Conservation (phyloP, 2,888 invertebrate species). For the Encarsia formosa region DNA sequence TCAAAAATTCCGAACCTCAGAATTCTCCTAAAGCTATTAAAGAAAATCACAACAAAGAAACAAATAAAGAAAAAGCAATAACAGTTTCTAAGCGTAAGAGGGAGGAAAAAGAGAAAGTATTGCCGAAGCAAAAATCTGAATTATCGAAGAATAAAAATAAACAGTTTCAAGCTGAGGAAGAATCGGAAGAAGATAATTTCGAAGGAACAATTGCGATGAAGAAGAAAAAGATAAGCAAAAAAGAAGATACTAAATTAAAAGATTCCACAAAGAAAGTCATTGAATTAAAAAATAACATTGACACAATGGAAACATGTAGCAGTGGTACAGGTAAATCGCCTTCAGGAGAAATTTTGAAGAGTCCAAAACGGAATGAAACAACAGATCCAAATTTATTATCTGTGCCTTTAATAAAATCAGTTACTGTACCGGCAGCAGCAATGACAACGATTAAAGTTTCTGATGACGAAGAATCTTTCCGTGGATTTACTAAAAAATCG, state of each 20-base stretch:
- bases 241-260: slow-evolving; percentile 28
- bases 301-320: neutral
- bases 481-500: slow-evolving; percentile 45
- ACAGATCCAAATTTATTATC: no score
- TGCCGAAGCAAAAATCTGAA: slow-evolving; percentile 8
- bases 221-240: slow-evolving; percentile 44
- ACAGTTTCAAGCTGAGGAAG: slow-evolving; percentile 43
- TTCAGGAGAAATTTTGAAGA: no score
- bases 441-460: slow-evolving; percentile 39
- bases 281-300: neutral
- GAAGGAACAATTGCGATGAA: slow-evolving; percentile 59
- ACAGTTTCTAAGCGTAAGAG: slow-evolving; percentile 19
- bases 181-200: slow-evolving; percentile 65
- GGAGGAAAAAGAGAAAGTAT: slow-evolving; percentile 18
- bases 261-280: neutral
- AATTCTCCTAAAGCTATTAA: neutral
- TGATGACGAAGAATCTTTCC: slow-evolving; percentile 54
- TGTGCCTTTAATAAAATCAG: neutral
- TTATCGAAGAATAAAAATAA: slow-evolving; percentile 9
- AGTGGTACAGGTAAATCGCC: no score
- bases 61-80: slow-evolving; percentile 3
- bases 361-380: no score
- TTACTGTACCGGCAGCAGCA: neutral
- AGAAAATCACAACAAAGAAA: neutral
- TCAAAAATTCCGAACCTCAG: slow-evolving; percentile 2